A percentile compares a stretch with the other conserved stretches of the same genome.
Evolutionary conservation across 2,888 invertebrate genomes (phyloP).

Genomic region (Hetaerina titia): DNA sequence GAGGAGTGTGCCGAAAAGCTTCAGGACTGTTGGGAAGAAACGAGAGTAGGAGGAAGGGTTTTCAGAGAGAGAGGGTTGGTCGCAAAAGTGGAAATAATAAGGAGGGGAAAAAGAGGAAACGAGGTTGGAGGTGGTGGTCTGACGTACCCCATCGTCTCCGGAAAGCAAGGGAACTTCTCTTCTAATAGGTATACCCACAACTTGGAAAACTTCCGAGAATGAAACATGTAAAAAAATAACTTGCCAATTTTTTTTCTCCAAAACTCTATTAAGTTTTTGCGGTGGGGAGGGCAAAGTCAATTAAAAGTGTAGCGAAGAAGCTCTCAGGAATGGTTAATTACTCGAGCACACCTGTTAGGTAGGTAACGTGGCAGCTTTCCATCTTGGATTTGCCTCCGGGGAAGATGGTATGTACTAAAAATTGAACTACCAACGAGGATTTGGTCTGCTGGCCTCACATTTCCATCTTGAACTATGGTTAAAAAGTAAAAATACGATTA

Average conservation of each 20-base stretch:
- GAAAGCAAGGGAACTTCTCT: not conserved
- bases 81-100: not conserved
- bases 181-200: not conserved
- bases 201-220: not conserved
- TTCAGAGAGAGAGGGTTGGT: not conserved
- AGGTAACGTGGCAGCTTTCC: not conserved
- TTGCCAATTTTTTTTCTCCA: not conserved
- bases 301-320: constrained; percentile 3
- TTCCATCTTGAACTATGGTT: too few relatives aligned
- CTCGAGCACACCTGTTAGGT: constrained; percentile 4
- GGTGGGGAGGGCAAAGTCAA: not conserved
- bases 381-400: not conserved
- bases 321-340: not conserved
- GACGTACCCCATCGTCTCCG: not conserved
- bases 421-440: not conserved
- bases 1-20: not conserved
- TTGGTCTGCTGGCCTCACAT: too few relatives aligned
- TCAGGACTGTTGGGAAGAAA: not conserved
- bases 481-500: too few relatives aligned
- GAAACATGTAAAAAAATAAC: not conserved
- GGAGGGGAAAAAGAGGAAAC: not conserved
- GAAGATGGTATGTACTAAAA: not conserved
- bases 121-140: not conserved
- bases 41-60: not conserved
- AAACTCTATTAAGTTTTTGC: constrained; percentile 25